Percentiles rank a stretch among this genome's conserved stretches.
phyloP scores from a whole-genome alignment of 2,797 vertebrate species.

The Choloepus didactylus region DNA sequence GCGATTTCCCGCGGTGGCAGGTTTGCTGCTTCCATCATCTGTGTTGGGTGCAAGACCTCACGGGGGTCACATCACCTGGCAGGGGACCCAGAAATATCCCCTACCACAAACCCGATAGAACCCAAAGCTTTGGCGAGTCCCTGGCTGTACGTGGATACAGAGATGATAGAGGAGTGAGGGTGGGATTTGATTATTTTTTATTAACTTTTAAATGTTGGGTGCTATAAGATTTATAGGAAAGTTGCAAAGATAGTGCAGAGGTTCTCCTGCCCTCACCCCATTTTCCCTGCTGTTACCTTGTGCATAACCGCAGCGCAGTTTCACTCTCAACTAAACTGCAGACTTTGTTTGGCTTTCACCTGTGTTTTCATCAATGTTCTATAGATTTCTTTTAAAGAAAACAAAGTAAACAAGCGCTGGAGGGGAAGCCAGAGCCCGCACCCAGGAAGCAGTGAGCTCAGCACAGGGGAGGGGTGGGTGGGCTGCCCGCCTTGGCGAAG shows the following conservation, averaged over 20 bases:
- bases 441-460: too few species aligned
- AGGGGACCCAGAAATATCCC: too few species aligned
- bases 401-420: too few species aligned
- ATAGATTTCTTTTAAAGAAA: background rate
- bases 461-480: too few species aligned
- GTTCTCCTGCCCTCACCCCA: rapidly evolving
- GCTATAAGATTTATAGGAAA: background rate
- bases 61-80: too few species aligned
- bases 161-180: background rate
- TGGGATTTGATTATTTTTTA: too few species aligned
- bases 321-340: rapidly evolving
- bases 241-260: rapidly evolving
- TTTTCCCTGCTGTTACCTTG: rapidly evolving
- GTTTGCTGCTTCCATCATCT: too few species aligned
- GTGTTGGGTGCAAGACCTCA: too few species aligned
- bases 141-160: rapidly evolving
- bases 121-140: rapidly evolving
- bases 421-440: too few species aligned
- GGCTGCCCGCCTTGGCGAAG: too few species aligned
- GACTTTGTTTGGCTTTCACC: background rate
- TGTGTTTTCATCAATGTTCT: rapidly evolving
- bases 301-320: rapidly evolving
- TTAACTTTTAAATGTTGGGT: too few species aligned
- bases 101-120: rapidly evolving
- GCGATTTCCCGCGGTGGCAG: too few species aligned